A percentile compares a stretch with the other conserved stretches of the same genome.
Conservation (phyloP, 2,888 invertebrate species). For the Drosophila meridiana region DNA sequence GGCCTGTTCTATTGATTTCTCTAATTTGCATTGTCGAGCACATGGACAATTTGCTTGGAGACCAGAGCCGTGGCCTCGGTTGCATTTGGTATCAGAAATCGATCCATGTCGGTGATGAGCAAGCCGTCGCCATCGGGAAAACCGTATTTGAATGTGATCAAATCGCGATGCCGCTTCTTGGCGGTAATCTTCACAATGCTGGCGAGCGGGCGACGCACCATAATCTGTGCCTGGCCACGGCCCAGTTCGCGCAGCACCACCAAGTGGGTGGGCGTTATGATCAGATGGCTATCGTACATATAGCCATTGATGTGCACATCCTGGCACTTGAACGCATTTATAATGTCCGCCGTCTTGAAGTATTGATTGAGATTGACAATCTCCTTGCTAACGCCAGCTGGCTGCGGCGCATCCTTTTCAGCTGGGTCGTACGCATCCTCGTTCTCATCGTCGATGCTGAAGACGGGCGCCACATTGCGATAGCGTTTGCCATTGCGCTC, state of each 20-base stretch:
- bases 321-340: conserved; percentile 95
- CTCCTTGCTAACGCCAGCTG: conserved; percentile 89
- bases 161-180: conserved; percentile 96
- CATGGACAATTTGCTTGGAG: conserved; percentile 93
- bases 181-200: conserved; percentile 99
- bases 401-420: conserved; percentile 80
- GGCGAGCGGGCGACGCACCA: conserved; percentile 94
- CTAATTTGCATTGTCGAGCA: conserved; percentile 84
- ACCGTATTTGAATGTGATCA: conserved; percentile 99
- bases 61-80: conserved; percentile 95
- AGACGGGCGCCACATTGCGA: conserved; percentile 95
- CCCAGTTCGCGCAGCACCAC: conserved; percentile 92
- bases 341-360: conserved; percentile 92
- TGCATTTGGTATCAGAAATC: conserved; percentile 96
- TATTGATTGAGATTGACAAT: conserved; percentile 92
- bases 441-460: conserved; percentile 96
- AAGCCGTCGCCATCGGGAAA: conserved; percentile 92
- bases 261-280: conserved; percentile 94
- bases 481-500: conserved; percentile 95
- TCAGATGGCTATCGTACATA: conserved; percentile 94
- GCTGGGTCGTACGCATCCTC: conserved; percentile 85
- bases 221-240: conserved; percentile 92
- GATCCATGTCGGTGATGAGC: conserved; percentile 95
- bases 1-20: conserved; percentile 12
- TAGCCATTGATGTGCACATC: conserved; percentile 96